phyloP scores from a whole-genome alignment of 2,113 vertebrate genomes.

The Dipodomys ordii region DNA sequence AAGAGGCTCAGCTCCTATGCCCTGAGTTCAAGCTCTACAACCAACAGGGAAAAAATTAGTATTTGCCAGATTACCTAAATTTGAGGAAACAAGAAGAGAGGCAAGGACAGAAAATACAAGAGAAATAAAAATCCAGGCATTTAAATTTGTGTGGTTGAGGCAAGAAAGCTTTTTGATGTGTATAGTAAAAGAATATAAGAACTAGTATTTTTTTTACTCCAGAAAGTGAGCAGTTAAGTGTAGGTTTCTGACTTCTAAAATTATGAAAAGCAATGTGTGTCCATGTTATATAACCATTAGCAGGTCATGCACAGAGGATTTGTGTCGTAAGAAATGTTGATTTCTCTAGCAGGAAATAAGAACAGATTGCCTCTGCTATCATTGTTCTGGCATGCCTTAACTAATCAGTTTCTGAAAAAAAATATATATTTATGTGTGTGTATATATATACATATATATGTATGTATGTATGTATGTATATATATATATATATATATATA shows the following conservation, averaged over 20 bases:
- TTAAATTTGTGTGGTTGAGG: background rate
- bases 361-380: background rate
- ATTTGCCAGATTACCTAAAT: background rate
- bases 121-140: background rate
- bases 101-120: background rate
- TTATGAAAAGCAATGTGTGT: background rate
- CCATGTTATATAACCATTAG: background rate
- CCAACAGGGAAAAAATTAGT: background rate
- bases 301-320: constrained; percentile 10
- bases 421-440: background rate
- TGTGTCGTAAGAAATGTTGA: constrained; percentile 18
- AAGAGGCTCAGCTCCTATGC: too few species aligned
- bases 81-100: background rate
- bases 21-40: too few species aligned
- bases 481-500: too few species aligned
- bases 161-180: background rate
- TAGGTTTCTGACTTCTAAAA: background rate
- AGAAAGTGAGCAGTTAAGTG: background rate
- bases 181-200: background rate
- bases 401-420: constrained; percentile 79
- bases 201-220: background rate
- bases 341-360: constrained; percentile 58
- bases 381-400: constrained; percentile 61
- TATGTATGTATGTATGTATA: too few species aligned
- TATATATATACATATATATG: background rate